Conservation (phyloP, 92 coral and sea anemone genomes). For the Pocillopora meandrina region DNA sequence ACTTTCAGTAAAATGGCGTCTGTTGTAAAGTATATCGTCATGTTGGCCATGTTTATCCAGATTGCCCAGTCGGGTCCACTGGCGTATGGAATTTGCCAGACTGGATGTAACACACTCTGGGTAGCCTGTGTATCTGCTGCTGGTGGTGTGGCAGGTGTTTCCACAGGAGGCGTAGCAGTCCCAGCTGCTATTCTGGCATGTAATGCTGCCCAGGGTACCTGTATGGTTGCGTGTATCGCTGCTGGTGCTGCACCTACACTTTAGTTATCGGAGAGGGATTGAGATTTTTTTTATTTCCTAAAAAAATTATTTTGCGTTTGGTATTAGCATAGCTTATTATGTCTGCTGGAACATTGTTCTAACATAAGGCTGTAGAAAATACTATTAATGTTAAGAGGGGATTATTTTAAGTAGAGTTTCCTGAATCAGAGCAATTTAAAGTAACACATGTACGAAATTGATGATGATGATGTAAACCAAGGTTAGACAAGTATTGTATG, state of each 20-base stretch:
- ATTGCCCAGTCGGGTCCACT: conserved; percentile 25
- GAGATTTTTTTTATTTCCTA: too few species aligned
- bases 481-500: too few species aligned
- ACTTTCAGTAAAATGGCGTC: not conserved
- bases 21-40: not conserved
- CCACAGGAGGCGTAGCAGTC: conserved; percentile 47
- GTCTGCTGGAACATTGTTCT: too few species aligned
- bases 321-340: too few species aligned
- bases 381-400: too few species aligned
- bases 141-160: conserved; percentile 51
- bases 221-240: conserved; percentile 49
- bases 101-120: conserved; percentile 52
- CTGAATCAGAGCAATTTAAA: too few species aligned
- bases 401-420: too few species aligned
- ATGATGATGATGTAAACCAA: too few species aligned
- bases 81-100: conserved; percentile 55
- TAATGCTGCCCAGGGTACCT: conserved; percentile 36
- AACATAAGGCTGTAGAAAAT: too few species aligned
- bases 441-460: too few species aligned
- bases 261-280: not conserved
- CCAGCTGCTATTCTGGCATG: conserved; percentile 50
- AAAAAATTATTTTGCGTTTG: too few species aligned
- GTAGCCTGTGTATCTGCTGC: conserved; percentile 51
- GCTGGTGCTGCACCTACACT: conserved; percentile 39
- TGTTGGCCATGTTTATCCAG: conserved; percentile 11